These are phyloP conservation scores for Sebastes cheni DNA, from an alignment of 2,797 vertebrate genomes.

Conservation along the genomic window DNA sequence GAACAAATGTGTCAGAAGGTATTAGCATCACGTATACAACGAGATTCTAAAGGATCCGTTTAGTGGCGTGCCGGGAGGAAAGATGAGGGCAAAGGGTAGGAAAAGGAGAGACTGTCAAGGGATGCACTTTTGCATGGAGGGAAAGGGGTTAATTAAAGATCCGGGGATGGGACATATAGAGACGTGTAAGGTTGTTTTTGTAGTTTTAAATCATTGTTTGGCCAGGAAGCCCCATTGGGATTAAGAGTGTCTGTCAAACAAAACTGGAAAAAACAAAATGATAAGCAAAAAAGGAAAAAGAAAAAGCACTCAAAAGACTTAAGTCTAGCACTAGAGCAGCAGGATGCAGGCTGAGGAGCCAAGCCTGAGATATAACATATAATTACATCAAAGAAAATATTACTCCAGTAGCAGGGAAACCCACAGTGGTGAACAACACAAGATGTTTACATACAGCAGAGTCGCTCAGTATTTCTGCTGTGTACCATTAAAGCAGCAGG, in stretches of 20 bases:
- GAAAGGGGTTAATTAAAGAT: slow-evolving; percentile 69
- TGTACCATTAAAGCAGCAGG: slow-evolving; percentile 70
- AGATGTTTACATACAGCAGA: slow-evolving; percentile 67
- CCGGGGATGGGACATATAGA: slow-evolving; percentile 19
- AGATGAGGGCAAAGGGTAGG: slow-evolving; percentile 46
- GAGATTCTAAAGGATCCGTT: slow-evolving; percentile 72
- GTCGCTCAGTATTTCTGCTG: slow-evolving; percentile 56
- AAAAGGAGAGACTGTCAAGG: slow-evolving; percentile 47
- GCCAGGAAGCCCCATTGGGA: slow-evolving; percentile 8
- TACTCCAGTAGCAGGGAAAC: slow-evolving; percentile 35
- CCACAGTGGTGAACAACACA: slow-evolving; percentile 51
- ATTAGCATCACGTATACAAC: slow-evolving; percentile 80
- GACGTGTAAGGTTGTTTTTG: slow-evolving; percentile 4
- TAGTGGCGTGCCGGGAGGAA: slow-evolving; percentile 34
- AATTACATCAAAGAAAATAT: slow-evolving; percentile 58
- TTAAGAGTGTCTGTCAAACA: slow-evolving; percentile 16
- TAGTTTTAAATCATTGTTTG: slow-evolving; percentile 28
- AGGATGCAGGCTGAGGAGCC: slow-evolving; percentile 20
- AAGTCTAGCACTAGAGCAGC: slow-evolving; percentile 1
- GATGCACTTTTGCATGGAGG: slow-evolving; percentile 49
- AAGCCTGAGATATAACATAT: slow-evolving; percentile 44
- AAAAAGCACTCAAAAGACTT: slow-evolving; percentile 21
- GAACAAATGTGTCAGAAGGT: slow-evolving; percentile 90
- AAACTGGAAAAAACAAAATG: background rate
- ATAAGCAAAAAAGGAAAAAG: background rate